Percentiles rank a stretch among this genome's conserved stretches.
phyloP scores from a whole-genome alignment of 2,797 vertebrate genomes.

The Distichodus sexfasciatus region DNA sequence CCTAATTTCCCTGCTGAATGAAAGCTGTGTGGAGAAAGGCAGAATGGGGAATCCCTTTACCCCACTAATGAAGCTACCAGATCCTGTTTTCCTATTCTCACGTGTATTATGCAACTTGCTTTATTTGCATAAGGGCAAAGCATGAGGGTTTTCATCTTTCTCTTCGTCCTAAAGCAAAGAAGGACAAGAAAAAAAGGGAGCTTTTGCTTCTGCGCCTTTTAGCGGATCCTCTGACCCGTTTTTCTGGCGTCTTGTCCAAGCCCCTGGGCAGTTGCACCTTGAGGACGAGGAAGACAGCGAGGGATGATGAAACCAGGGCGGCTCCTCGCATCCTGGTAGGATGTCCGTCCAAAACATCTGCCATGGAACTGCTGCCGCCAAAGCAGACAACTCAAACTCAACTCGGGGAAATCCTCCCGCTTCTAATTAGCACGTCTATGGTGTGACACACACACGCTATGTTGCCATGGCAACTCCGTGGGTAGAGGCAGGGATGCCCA shows the following conservation, averaged over 20 bases:
- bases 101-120: not conserved
- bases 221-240: not conserved
- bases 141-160: too few relatives aligned
- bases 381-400: not conserved
- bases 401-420: constrained; percentile 40
- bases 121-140: too few relatives aligned
- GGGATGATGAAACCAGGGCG: constrained; percentile 30
- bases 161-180: too few relatives aligned
- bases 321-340: constrained; percentile 22
- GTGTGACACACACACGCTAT: constrained; percentile 6
- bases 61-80: not conserved
- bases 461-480: constrained; percentile 44
- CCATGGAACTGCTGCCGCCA: not conserved
- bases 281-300: constrained; percentile 23
- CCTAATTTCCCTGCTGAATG: not conserved
- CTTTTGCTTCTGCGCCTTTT: too few relatives aligned
- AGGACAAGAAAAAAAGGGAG: too few relatives aligned
- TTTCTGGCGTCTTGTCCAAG: not conserved
- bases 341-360: too few relatives aligned
- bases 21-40: not conserved
- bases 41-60: not conserved
- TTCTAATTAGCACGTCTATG: constrained; percentile 26
- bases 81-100: not conserved
- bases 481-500: constrained; percentile 35
- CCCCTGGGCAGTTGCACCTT: constrained; percentile 12